Base-by-base conservation (phyloP, 2,113 vertebrate species). In the Nematolebias whitei region DNA sequence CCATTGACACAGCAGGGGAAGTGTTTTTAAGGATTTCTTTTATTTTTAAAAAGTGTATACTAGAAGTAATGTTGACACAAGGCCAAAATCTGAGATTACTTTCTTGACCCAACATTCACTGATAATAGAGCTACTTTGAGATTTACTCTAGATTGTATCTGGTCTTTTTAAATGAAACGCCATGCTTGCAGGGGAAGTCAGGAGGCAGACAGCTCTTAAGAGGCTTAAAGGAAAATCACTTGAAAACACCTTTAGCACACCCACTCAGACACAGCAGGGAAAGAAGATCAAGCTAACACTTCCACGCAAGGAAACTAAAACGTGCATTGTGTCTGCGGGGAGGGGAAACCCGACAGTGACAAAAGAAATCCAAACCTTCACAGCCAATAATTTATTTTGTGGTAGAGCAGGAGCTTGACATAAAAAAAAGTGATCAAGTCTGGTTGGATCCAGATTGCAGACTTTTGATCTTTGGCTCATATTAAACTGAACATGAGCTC, bases 221-320 rank as follows among this genome's bases (percentile, higher is more conserved):
- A 85, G 43, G 84, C 73, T 88, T 82, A 85, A 24, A 65, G 60
- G 32, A 80, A 82, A 65, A 67, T 68, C 62, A 51, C 54, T 70
- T 57, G 52, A 67, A 64, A 76, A 73, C 63, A 85, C 82, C 82
- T 82, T 72, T 45, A 49, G 41, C 63, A 55, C 48, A 3, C 68
- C 70, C 48, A 71, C 70, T 57, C 41, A 77, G 41, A 64, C 44
- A 12, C 69, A 48, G 65, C 64, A 2, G 78, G 69, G 63, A 23
- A 14, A 57, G 23, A 35, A 35, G 58, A 67, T 62, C 41, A 55
- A 43, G 50, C 56, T 13, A 5, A 35, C 44, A 38, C 64, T 47
- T 35, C 9, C 48, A 57, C 38, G 61, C 43, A 12, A 18, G 16
- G 14, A 54, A 54, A 62, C 39, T 35, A 5, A n/a, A 53, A 54